These are phyloP conservation scores for Labeo calbasu DNA, from an alignment of 2,797 vertebrate genomes.

Conservation along the genomic window DNA sequence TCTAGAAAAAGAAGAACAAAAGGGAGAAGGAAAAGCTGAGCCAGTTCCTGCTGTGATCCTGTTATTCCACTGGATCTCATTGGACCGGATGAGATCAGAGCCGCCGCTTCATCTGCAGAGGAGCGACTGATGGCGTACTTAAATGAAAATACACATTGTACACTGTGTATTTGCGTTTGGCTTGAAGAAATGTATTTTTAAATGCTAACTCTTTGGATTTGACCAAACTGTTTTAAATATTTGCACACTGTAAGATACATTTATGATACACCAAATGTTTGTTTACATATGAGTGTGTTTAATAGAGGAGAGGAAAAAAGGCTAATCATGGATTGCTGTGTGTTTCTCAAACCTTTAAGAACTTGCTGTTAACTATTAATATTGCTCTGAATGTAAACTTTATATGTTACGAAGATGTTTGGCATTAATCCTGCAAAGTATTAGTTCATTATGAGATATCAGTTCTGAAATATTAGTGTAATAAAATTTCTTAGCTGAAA, in stretches of 20 bases:
- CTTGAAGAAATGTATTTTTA: slow-evolving; percentile 25
- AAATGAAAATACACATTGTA: background rate
- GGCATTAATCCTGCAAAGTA: background rate
- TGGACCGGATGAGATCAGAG: background rate
- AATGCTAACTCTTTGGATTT: slow-evolving; percentile 3
- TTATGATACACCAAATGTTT: slow-evolving; percentile 4
- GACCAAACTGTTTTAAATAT: slow-evolving; percentile 34
- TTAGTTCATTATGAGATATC: background rate
- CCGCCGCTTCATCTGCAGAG: background rate
- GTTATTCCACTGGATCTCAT: background rate
- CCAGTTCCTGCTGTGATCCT: slow-evolving; percentile 1
- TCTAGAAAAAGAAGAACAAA: slow-evolving; percentile 75
- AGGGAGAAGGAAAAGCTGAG: slow-evolving; percentile 76
- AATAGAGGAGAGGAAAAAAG: background rate
- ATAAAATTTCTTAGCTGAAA: background rate
- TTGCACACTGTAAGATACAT: slow-evolving; percentile 1
- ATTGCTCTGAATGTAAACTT: slow-evolving; percentile 22
- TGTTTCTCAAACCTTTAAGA: slow-evolving; percentile 11
- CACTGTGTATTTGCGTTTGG: slow-evolving; percentile 24
- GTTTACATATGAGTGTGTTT: slow-evolving; percentile 28
- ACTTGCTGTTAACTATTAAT: background rate
- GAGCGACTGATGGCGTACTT: background rate
- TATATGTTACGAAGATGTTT: slow-evolving; percentile 14
- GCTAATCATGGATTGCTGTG: background rate
- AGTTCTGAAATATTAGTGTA: background rate